Evolutionary conservation across 2,113 vertebrate genomes (phyloP), one percentile per base, ranked within the genome.

Genomic region (Tachysurus fulvidraco): DNA sequence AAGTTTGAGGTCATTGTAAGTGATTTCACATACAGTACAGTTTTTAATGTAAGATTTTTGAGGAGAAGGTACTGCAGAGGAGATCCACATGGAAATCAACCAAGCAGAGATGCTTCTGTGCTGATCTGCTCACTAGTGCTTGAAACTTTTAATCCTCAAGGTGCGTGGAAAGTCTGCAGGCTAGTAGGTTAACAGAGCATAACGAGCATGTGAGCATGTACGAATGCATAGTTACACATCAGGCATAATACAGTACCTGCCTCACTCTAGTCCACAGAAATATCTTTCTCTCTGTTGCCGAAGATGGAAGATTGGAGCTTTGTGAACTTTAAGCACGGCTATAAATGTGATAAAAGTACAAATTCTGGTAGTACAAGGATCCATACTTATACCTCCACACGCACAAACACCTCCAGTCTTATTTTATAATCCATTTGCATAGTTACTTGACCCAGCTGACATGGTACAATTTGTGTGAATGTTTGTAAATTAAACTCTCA

Each of bases 131-230:
- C 57, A 41, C 25, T 60, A 81, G 78, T 44, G 55, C 78, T 25
- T 81, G 55, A 14, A 81, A 81, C 36, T 60, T 81, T 81, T 44
- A 60, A 81, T 81, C 55, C 55, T 41, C 55, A 19, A 44, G 30
- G 55, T 81, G 55, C 55, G 25, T 19, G 25, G 44, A 44, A 60
- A 81, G 78, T 44, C 78, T 36, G 19, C 36, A 81, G 55, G 55
- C 78, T 60, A 23, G 30, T 60, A 59, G 55, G 78, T 60, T 81
- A 81, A 60, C 78, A 81, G 78, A 81, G 78, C 78, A 81, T 60
- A 81, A 81, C 36, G 21, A 14, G 30, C 54, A 4, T 8, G 57
- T 81, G 57, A 60, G 55, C 78, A 25, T 81, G 55, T 41, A 81
- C 11, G 5, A 60, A 44, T 60, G 55, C 55, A 4, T 81, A 81